Evolutionary conservation across 1,140 invertebrate species (phyloP).

Genomic region (Mamestra configurata): DNA sequence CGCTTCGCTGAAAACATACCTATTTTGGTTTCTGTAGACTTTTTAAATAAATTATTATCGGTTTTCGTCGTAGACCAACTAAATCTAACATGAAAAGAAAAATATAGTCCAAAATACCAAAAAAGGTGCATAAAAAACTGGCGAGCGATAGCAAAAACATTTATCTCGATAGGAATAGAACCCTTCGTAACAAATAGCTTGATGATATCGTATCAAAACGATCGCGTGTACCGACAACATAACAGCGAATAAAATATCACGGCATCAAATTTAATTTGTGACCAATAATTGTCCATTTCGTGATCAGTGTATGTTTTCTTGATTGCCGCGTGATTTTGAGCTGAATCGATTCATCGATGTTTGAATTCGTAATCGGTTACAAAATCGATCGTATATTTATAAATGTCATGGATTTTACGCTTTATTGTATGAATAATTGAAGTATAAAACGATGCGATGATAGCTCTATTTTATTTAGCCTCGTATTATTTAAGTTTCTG

Average conservation of each 20-base stretch:
- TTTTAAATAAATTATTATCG: too few species aligned
- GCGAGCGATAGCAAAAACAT: slow-evolving; percentile 56
- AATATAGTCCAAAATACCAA: too few species aligned
- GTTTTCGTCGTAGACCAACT: too few species aligned
- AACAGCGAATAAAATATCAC: slow-evolving; percentile 59
- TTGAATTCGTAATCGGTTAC: slow-evolving; percentile 61
- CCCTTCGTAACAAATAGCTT: slow-evolving; percentile 59
- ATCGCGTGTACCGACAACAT: slow-evolving; percentile 75
- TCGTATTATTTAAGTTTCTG: neutral
- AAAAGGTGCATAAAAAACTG: neutral
- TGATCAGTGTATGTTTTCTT: slow-evolving; percentile 66
- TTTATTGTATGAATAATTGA: slow-evolving; percentile 63
- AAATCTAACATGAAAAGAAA: neutral
- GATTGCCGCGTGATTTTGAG: slow-evolving; percentile 66
- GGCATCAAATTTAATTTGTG: slow-evolving; percentile 65
- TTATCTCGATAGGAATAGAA: slow-evolving; percentile 63
- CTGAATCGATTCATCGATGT: slow-evolving; percentile 67
- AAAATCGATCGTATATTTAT: slow-evolving; percentile 71
- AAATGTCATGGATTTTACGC: slow-evolving; percentile 71
- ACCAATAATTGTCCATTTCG: slow-evolving; percentile 59
- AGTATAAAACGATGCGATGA: slow-evolving; percentile 45
- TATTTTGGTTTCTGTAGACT: too few species aligned
- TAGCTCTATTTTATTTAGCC: slow-evolving; percentile 43
- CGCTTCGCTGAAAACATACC: too few species aligned
- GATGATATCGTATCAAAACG: slow-evolving; percentile 57